A percentile compares a stretch with the other conserved stretches of the same genome.
These are phyloP conservation scores for Austrolebias charrua DNA, from an alignment of 2,797 vertebrate genomes.

Conservation along the genomic window DNA sequence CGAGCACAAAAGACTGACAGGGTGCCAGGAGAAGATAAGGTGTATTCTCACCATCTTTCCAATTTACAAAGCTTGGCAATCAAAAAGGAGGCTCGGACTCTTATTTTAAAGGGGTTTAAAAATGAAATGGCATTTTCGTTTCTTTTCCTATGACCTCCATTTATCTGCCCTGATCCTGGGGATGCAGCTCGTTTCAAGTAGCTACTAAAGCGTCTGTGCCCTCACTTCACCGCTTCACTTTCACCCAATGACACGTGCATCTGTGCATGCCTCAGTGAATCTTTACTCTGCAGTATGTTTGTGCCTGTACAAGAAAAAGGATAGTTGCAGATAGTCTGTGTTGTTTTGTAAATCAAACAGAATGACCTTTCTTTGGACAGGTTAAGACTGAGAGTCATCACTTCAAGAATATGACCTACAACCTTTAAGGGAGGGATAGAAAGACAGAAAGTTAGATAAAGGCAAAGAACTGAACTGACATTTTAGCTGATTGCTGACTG, in stretches of 20 bases:
- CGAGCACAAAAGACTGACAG: slow-evolving; percentile 57
- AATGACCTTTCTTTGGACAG: slow-evolving; percentile 11
- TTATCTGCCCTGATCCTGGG: slow-evolving; percentile 53
- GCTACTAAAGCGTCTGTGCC: slow-evolving; percentile 30
- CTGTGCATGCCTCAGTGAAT: background rate
- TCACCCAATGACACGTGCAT: slow-evolving; percentile 7
- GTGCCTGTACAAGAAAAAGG: background rate
- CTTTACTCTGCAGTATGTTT: background rate
- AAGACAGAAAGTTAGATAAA: slow-evolving; percentile 32
- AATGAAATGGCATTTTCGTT: slow-evolving; percentile 56
- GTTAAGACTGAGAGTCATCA: slow-evolving; percentile 14
- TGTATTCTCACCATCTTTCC: slow-evolving; percentile 59
- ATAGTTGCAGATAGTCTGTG: slow-evolving; percentile 1
- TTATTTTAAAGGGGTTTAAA: slow-evolving; percentile 63
- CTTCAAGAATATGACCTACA: slow-evolving; percentile 10
- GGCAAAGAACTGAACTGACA: slow-evolving; percentile 11
- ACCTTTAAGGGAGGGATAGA: background rate
- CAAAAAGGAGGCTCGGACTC: slow-evolving; percentile 44
- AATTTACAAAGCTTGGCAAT: slow-evolving; percentile 60
- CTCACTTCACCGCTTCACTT: slow-evolving; percentile 23
- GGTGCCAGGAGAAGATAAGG: slow-evolving; percentile 66
- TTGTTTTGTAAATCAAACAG: slow-evolving; percentile 1
- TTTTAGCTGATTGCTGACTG: slow-evolving; percentile 50
- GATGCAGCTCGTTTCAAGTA: slow-evolving; percentile 48
- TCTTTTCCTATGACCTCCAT: slow-evolving; percentile 47